These are phyloP conservation scores for Palythoa grandiflora DNA, from an alignment of 92 coral and sea anemone species.

Conservation along the genomic window DNA sequence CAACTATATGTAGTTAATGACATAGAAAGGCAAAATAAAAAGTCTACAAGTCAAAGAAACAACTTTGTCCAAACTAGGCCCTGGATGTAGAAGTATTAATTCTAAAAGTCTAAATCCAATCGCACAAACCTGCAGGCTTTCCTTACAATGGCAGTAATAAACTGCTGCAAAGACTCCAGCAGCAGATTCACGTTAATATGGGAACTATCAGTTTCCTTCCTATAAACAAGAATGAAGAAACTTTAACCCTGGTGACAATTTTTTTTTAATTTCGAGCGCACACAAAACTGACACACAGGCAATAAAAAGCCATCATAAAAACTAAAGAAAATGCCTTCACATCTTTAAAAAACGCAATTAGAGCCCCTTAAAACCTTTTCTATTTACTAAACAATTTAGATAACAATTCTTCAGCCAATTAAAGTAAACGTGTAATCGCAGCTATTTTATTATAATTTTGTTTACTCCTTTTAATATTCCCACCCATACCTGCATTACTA, in stretches of 20 bases:
- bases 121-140: slow-evolving; percentile 84
- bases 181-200: slow-evolving; percentile 50
- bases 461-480: too few relatives aligned
- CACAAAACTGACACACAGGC: background rate
- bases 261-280: background rate
- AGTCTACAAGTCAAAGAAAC: background rate
- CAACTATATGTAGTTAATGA: too few relatives aligned
- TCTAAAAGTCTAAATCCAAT: background rate
- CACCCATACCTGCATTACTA: too few relatives aligned
- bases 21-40: too few relatives aligned
- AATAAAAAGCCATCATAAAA: too few relatives aligned
- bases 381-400: too few relatives aligned
- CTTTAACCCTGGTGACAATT: background rate
- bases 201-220: background rate
- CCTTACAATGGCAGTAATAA: slow-evolving; percentile 79
- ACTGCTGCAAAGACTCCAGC: slow-evolving; percentile 76
- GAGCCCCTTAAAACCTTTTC: too few relatives aligned
- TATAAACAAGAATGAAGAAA: background rate
- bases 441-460: too few relatives aligned
- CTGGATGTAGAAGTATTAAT: background rate
- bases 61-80: background rate
- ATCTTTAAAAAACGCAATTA: too few relatives aligned
- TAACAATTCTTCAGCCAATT: too few relatives aligned
- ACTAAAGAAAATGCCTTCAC: too few relatives aligned
- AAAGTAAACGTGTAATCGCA: too few relatives aligned